Conservation (phyloP, 2,888 invertebrate genomes). For the Antheraea yamamai region DNA sequence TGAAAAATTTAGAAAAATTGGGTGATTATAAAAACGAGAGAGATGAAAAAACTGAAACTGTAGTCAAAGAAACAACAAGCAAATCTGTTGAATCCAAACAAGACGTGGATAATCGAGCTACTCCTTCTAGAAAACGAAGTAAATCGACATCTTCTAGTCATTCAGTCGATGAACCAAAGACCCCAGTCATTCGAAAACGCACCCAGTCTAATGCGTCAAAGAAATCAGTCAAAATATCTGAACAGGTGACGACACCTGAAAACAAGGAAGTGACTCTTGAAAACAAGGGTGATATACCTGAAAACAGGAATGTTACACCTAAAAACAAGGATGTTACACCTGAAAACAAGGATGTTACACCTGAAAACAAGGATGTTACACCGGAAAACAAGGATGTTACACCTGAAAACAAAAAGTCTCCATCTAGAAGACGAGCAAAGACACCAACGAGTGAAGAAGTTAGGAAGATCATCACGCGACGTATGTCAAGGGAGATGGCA, state of each 20-base stretch:
- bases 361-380: conserved; percentile 37
- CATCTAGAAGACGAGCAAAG: conserved; percentile 49
- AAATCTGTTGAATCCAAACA: conserved; percentile 1
- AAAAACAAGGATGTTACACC: conserved; percentile 36
- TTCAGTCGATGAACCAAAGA: conserved; percentile 44
- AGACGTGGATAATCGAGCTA: conserved; percentile 20
- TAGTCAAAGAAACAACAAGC: neutral
- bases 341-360: conserved; percentile 35
- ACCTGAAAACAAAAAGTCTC: conserved; percentile 32
- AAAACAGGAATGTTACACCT: conserved; percentile 37
- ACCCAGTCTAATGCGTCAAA: conserved; percentile 56
- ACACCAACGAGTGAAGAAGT: conserved; percentile 62
- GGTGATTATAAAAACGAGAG: neutral
- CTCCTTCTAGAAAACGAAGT: conserved; percentile 39
- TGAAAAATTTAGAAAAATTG: neutral
- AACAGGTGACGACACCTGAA: conserved; percentile 32
- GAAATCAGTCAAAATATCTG: conserved; percentile 44
- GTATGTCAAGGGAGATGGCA: conserved; percentile 64
- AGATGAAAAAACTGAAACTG: neutral
- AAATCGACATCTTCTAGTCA: conserved; percentile 49
- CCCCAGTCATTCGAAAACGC: conserved; percentile 60
- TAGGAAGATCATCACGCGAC: conserved; percentile 63
- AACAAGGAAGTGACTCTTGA: conserved; percentile 43
- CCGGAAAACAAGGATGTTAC: conserved; percentile 18
- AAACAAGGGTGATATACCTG: conserved; percentile 28